Percentiles rank a stretch among this genome's conserved stretches.
Evolutionary conservation across 2,888 invertebrate species (phyloP).

Genomic region (Acleris literana): DNA sequence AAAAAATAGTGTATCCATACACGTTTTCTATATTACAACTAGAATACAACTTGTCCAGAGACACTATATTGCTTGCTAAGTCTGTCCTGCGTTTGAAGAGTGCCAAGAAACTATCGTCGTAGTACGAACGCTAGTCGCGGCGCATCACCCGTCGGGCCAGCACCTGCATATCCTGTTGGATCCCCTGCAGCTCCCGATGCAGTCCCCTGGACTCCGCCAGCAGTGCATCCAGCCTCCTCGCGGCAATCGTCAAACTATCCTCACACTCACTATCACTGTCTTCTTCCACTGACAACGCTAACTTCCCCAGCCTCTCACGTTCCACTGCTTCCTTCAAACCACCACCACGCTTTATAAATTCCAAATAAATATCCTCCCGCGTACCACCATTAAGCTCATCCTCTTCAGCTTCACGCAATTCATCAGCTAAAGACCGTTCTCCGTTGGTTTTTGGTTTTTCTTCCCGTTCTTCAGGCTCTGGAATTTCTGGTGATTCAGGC

Average conservation of each 20-base stretch:
- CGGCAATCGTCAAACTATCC: conserved; percentile 63
- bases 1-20: too few relatives aligned
- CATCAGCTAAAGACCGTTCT: conserved; percentile 66
- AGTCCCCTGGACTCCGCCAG: conserved; percentile 74
- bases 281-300: conserved; percentile 75
- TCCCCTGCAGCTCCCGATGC: conserved; percentile 75
- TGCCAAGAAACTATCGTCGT: conserved; percentile 46
- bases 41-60: too few relatives aligned
- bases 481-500: conserved; percentile 20
- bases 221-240: conserved; percentile 70
- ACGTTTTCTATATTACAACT: too few relatives aligned
- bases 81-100: neutral
- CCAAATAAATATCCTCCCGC: conserved; percentile 52
- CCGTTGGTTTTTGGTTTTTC: conserved; percentile 24
- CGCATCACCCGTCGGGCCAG: conserved; percentile 74
- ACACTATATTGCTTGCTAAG: too few relatives aligned
- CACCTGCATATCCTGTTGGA: conserved; percentile 81
- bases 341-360: conserved; percentile 56
- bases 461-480: conserved; percentile 14
- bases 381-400: conserved; percentile 52
- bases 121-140: conserved; percentile 75
- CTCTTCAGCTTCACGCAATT: conserved; percentile 72
- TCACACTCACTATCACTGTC: conserved; percentile 57
- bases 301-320: conserved; percentile 68
- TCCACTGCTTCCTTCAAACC: conserved; percentile 63